phyloP scores from a whole-genome alignment of 2,888 invertebrate genomes.

The Zygogramma bicolorata region DNA sequence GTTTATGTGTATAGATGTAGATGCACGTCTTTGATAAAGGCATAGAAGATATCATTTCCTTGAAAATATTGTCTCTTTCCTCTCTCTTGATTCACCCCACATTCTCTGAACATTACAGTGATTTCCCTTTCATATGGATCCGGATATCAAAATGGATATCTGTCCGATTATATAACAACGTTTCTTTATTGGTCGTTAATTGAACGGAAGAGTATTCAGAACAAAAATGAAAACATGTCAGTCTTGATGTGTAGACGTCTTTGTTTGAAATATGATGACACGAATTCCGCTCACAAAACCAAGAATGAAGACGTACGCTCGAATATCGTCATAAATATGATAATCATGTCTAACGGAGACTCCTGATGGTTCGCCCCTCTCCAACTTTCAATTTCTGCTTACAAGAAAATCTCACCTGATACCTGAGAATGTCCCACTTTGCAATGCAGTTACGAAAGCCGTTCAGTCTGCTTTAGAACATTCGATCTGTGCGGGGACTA shows the following conservation, averaged over 20 bases:
- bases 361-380: constrained; percentile 12
- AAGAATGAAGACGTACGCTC: neutral
- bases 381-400: constrained; percentile 31
- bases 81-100: too few species aligned
- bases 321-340: neutral
- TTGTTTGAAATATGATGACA: neutral
- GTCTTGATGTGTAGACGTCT: neutral
- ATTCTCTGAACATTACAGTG: too few species aligned
- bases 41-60: too few species aligned
- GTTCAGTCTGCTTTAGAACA: constrained; percentile 20
- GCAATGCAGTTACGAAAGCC: constrained; percentile 13
- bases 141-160: too few species aligned
- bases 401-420: constrained; percentile 22
- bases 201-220: too few species aligned
- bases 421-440: neutral
- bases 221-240: too few species aligned
- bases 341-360: neutral
- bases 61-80: too few species aligned
- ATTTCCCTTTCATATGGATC: too few species aligned
- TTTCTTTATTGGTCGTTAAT: too few species aligned
- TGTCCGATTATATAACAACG: too few species aligned
- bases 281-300: neutral
- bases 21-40: too few species aligned
- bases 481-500: constrained; percentile 10
- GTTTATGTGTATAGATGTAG: too few species aligned